phyloP scores from a whole-genome alignment of 2,113 vertebrate species.

The Callospermophilus lateralis region DNA sequence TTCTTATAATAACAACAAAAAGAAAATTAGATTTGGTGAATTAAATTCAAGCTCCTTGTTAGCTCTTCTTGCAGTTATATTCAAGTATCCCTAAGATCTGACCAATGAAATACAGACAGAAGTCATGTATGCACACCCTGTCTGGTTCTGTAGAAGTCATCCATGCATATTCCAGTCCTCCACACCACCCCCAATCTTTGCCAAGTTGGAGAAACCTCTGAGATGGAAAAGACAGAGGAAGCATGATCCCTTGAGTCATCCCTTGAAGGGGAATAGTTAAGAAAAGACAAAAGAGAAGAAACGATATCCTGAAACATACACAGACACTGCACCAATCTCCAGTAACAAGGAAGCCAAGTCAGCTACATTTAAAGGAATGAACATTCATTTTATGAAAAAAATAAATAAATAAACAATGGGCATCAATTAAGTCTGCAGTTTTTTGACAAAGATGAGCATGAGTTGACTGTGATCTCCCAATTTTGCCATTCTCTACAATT shows the following conservation, averaged over 20 bases:
- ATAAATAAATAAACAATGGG: neutral
- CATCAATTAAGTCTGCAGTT: neutral
- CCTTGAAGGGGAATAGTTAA: neutral
- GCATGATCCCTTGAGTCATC: neutral
- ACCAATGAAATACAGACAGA: neutral
- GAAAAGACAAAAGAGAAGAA: neutral
- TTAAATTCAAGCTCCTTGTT: neutral
- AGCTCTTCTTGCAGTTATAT: neutral
- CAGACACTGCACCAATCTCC: neutral
- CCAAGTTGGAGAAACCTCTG: neutral
- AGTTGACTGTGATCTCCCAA: neutral
- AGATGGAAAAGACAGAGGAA: neutral
- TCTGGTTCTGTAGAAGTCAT: neutral
- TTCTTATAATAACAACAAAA: neutral
- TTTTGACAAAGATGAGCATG: neutral
- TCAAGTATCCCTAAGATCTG: neutral
- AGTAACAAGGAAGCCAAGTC: neutral
- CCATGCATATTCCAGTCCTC: rapidly evolving
- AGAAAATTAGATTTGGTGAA: neutral
- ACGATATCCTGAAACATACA: neutral
- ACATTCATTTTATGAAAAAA: neutral
- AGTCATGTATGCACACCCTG: neutral
- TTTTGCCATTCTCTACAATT: neutral
- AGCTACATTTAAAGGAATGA: neutral
- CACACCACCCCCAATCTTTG: rapidly evolving